A percentile compares a stretch with the other conserved stretches of the same genome.
phyloP scores from a whole-genome alignment of 2,113 vertebrate species.

The Eublepharis macularius region DNA sequence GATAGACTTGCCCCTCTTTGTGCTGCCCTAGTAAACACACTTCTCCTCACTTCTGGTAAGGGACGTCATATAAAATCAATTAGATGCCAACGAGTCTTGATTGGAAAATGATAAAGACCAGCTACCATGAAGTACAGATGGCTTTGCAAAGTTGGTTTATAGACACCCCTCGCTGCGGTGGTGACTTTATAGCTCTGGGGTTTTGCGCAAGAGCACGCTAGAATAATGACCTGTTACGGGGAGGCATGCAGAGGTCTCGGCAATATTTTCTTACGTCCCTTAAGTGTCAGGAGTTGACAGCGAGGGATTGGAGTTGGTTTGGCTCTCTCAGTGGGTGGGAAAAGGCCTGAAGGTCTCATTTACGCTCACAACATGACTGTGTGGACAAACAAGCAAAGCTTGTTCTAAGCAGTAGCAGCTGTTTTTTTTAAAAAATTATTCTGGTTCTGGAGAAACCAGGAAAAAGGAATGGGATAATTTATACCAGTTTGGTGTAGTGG shows the following conservation, averaged over 20 bases:
- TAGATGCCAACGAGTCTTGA: constrained; percentile 66
- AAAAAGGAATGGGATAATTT: too few relatives aligned
- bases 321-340: not conserved
- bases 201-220: not conserved
- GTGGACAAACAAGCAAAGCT: not conserved
- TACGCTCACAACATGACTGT: fast-evolving
- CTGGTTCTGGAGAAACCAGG: too few relatives aligned
- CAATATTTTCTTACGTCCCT: not conserved
- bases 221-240: not conserved
- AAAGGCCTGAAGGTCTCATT: not conserved
- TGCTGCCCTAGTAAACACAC: constrained; percentile 73
- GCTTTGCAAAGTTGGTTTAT: constrained; percentile 38
- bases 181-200: not conserved
- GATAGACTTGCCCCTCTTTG: constrained; percentile 73
- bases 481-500: too few relatives aligned
- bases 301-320: not conserved
- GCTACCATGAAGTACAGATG: constrained; percentile 49
- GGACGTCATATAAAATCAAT: constrained; percentile 73
- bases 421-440: too few relatives aligned
- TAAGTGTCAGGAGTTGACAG: not conserved
- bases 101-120: constrained; percentile 66
- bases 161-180: constrained; percentile 13
- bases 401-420: too few relatives aligned
- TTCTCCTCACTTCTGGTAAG: constrained; percentile 71
- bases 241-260: not conserved